Base-by-base conservation (phyloP, 2,797 vertebrate genomes). In the Saxicola maurus region DNA sequence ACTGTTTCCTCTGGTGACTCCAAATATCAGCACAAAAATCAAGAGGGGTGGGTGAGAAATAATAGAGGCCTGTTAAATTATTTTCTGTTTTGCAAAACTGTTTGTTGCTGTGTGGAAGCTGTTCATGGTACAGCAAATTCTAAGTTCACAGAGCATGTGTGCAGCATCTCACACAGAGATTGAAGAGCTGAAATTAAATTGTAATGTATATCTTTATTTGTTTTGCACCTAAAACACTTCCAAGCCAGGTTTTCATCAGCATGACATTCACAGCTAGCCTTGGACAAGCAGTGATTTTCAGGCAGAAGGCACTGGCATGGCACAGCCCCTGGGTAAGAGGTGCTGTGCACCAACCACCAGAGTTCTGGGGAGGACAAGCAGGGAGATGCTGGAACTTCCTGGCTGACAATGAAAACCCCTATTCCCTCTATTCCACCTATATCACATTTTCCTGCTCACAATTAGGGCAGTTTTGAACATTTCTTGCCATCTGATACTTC, bases 301-400 rank as follows among this genome's bases (percentile, higher is more conserved):
- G 40, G 11, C 18, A 37, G 33, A 8, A 40, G 40, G 18, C 21
- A 2, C 30, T 16, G 31, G 42, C 24, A 3, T 18, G 3, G 3
- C 17, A 23, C 6, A 7, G 31, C 30, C 23, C 24, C 18, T 49
- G 40, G 27, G 2, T 40, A 6, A 64, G 59, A 35, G 49, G 6
- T 4, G 37, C 1, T 43, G 20, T 3, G 64, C 66, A 35, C 18
- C 53, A n/a, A 9, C 62, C 71, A 37, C 38, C n/a, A 49, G 3
- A 5, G 30, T 19, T 13, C 9, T 3, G 2, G n/a, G 46, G 16
- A 55, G 42, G 18, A 31, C 33, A n/a, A 4, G 40, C 31, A 76
- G 45, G 20, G 49, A 37, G 9, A 7, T 5, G 30, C 37, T 0
- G 0, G 9, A 5, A 33, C 18, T 28, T 6, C 0, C 45, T 86